phyloP scores from a whole-genome alignment of 2,888 invertebrate species.

The Pardosa pseudoannulata region DNA sequence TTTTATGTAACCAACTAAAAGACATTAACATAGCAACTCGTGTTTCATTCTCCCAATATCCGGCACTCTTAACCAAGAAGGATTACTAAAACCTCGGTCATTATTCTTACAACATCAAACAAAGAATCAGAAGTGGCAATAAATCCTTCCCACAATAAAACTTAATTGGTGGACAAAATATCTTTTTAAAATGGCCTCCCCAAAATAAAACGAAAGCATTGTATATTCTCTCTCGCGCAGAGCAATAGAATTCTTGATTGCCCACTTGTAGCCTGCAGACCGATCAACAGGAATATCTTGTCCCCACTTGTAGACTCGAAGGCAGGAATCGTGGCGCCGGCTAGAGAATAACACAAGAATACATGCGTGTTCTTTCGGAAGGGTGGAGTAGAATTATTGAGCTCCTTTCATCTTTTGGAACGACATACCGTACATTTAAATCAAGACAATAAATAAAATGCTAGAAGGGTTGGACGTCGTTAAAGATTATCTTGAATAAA shows the following conservation, averaged over 20 bases:
- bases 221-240: neutral
- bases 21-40: too few relatives aligned
- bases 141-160: too few relatives aligned
- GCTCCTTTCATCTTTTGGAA: neutral
- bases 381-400: neutral
- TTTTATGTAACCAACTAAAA: too few relatives aligned
- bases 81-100: too few relatives aligned
- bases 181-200: neutral
- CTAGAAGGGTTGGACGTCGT: slow-evolving; percentile 50
- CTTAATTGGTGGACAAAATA: neutral
- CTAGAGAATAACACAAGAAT: slow-evolving; percentile 48
- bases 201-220: neutral
- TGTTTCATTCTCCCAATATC: too few relatives aligned
- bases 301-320: slow-evolving; percentile 61
- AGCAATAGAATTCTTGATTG: slow-evolving; percentile 3
- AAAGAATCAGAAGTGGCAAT: too few relatives aligned
- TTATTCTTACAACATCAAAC: too few relatives aligned
- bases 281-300: slow-evolving; percentile 64
- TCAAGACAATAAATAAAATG: slow-evolving; percentile 62
- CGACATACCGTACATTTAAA: slow-evolving; percentile 57
- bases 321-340: slow-evolving; percentile 44
- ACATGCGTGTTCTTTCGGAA: neutral
- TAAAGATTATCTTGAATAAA: slow-evolving; percentile 57
- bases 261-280: slow-evolving; percentile 63
- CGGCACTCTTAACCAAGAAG: too few relatives aligned